A percentile compares a stretch with the other conserved stretches of the same genome.
phyloP scores from a whole-genome alignment of 2,888 invertebrate species.

The Diaphora mendica region DNA sequence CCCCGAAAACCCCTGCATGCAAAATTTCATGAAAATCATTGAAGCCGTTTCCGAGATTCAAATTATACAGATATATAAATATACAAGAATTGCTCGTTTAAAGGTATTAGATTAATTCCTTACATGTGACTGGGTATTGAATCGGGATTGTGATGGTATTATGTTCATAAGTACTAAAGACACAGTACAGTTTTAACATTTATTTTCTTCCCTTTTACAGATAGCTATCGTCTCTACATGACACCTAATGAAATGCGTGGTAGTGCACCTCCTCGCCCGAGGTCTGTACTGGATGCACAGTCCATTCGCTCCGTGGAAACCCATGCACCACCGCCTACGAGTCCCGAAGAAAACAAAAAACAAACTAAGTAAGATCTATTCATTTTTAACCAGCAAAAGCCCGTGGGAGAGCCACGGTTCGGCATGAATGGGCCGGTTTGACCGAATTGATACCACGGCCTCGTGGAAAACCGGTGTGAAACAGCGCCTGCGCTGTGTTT shows the following conservation, averaged over 20 bases:
- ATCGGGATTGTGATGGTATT: slow-evolving; percentile 26
- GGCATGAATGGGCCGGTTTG: too few species aligned
- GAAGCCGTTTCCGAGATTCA: too few species aligned
- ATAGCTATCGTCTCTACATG: slow-evolving; percentile 69
- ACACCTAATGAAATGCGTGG: slow-evolving; percentile 67
- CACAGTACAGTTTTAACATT: not conserved
- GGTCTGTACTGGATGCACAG: slow-evolving; percentile 80
- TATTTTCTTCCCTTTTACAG: slow-evolving; percentile 48
- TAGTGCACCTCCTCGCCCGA: slow-evolving; percentile 71
- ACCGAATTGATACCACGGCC: too few species aligned
- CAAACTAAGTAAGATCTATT: slow-evolving; percentile 74
- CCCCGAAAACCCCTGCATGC: too few species aligned
- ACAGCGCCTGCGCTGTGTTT: too few species aligned
- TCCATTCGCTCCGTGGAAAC: slow-evolving; percentile 80
- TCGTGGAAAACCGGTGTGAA: too few species aligned
- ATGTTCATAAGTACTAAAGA: not conserved
- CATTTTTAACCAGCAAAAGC: not conserved
- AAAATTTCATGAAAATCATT: too few species aligned
- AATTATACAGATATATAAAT: too few species aligned
- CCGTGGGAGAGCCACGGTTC: too few species aligned
- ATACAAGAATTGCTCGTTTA: too few species aligned
- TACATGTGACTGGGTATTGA: not conserved
- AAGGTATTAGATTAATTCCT: too few species aligned
- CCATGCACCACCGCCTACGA: slow-evolving; percentile 80
- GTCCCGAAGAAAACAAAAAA: slow-evolving; percentile 77